Percentiles rank a stretch among this genome's conserved stretches.
phyloP scores from a whole-genome alignment of 2,113 vertebrate genomes.

The Pterophyllum scalare region DNA sequence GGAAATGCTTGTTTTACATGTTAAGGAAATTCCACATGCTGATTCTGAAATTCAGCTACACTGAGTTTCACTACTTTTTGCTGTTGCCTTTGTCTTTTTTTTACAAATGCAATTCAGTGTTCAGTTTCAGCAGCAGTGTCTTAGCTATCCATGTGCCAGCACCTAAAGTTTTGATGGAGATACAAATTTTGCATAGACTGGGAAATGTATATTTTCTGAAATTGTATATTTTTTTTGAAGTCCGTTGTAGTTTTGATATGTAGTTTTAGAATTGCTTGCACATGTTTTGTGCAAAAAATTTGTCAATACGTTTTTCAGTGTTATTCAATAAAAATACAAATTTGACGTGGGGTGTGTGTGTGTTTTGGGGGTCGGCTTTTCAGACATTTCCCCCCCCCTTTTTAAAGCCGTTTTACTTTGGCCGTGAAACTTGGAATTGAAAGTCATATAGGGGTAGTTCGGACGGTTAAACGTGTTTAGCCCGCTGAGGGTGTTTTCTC shows the following conservation, averaged over 20 bases:
- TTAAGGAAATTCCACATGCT: constrained; percentile 13
- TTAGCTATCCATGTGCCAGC: constrained; percentile 19
- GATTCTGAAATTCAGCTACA: constrained; percentile 19
- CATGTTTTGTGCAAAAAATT: constrained; percentile 63
- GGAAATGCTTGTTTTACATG: constrained; percentile 13
- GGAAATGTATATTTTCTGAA: constrained; percentile 82
- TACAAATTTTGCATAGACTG: constrained; percentile 69
- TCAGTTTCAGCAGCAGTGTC: constrained; percentile 47
- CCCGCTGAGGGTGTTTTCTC: not conserved
- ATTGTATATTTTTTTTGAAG: constrained; percentile 76
- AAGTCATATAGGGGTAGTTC: not conserved
- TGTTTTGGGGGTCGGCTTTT: not conserved
- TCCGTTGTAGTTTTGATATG: constrained; percentile 69
- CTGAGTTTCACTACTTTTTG: constrained; percentile 21
- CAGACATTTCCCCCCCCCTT: too few relatives aligned
- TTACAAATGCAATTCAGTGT: constrained; percentile 8
- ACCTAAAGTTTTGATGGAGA: constrained; percentile 35
- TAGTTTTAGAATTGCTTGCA: constrained; percentile 79
- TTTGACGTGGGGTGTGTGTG: not conserved
- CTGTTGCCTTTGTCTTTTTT: not conserved
- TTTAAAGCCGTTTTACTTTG: too few relatives aligned
- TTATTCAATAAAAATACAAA: constrained; percentile 74
- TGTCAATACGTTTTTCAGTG: constrained; percentile 73
- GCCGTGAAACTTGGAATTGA: not conserved
- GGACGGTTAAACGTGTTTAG: not conserved